Base-by-base conservation (phyloP, 2,888 invertebrate genomes). In the Escarpia spicata region DNA sequence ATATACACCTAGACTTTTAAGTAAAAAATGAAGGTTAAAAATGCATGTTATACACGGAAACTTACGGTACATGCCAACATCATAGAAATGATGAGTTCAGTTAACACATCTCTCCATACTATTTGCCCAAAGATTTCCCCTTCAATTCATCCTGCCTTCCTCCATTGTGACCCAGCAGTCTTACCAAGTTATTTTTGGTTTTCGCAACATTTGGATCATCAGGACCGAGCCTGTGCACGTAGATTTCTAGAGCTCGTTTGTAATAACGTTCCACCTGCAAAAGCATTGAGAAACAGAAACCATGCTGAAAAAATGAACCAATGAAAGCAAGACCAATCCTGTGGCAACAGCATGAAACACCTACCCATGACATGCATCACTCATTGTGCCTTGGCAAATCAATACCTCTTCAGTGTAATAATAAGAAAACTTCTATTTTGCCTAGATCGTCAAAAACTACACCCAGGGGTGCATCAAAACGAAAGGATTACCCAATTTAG, bases 161-260 rank as follows among this genome's bases (percentile, higher is more conserved):
- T 26, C 2, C n/a, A 0, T 75, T 75, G 19, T 75, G 15, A 75
- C 75, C 52, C 75, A 26, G 75, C 3, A 75, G n/a, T 75, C 96
- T 96, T 96, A 97, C 97, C 96, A 99, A 97, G 97, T 99, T 99
- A 97, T 99, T 99, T 97, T 99, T 99, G 91, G 99, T 99, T 97
- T 99, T 99, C 95, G 99, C 99, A 12, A 99, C 99, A 97, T 99
- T 99, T 91, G 99, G 98, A 97, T 99, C 99, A 94, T 96, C 96
- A n/a, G 95, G 95, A 92, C 99, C 99, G 90, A 99, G 97, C 96
- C 99, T 98, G 95, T 98, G 98, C 97, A 99, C 99, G 97, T 99
- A 99, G 95, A 99, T 99, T 97, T 99, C 99, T 94, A 99, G 97
- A 19, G 99, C 99, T 92, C 99, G 97, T 96, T 99, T 98, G 97